Conservation (phyloP, 2,888 invertebrate genomes). For the Junonia oenone region DNA sequence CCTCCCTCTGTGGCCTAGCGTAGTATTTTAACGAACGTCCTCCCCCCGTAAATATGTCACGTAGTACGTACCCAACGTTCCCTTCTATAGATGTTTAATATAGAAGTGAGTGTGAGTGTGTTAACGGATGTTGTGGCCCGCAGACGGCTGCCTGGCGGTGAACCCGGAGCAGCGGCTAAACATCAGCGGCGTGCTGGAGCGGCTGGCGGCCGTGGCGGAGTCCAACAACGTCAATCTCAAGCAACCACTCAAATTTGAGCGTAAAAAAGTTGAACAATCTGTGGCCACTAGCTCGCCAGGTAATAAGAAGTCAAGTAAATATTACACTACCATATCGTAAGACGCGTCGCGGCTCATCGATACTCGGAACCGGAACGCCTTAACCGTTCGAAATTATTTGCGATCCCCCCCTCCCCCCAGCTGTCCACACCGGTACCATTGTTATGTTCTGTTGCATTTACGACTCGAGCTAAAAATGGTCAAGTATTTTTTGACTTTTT, state of each 20-base stretch:
- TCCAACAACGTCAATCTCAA: conserved; percentile 90
- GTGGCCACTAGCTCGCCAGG: conserved; percentile 82
- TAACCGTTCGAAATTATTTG: conserved; percentile 15
- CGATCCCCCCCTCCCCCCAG: conserved; percentile 22
- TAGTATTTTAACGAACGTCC: too few species aligned
- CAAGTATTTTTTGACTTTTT: conserved; percentile 81
- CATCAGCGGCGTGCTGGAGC: conserved; percentile 89
- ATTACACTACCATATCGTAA: conserved; percentile 81
- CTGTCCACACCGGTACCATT: conserved; percentile 45
- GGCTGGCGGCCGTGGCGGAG: conserved; percentile 93
- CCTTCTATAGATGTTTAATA: too few species aligned
- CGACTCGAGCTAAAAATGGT: conserved; percentile 78
- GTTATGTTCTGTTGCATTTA: conserved; percentile 70
- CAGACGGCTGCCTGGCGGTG: conserved; percentile 87
- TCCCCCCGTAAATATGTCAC: too few species aligned
- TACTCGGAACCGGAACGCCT: conserved; percentile 39
- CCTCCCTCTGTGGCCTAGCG: too few species aligned
- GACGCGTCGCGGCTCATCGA: conserved; percentile 46
- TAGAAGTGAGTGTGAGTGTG: too few species aligned
- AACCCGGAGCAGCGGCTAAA: conserved; percentile 91
- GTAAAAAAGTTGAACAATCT: conserved; percentile 82
- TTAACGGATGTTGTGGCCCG: conserved; percentile 39
- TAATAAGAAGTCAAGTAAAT: conserved; percentile 81
- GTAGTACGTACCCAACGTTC: too few species aligned
- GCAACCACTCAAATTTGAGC: conserved; percentile 85